These are phyloP conservation scores for Amphimedon queenslandica DNA, from an alignment of 37 sponge, comb jelly and placozoan species.

Conservation along the genomic window DNA sequence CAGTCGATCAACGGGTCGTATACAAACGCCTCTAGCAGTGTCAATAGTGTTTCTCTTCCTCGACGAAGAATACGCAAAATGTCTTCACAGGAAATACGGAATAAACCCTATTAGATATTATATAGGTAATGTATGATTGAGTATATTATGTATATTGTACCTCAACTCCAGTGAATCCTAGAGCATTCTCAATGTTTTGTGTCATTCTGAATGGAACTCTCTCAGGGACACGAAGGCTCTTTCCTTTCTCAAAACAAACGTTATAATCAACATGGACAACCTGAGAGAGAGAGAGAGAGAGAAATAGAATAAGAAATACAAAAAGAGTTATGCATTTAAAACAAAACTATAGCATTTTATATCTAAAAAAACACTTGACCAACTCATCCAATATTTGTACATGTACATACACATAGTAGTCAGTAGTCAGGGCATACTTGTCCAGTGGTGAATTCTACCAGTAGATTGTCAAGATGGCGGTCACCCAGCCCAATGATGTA, in stretches of 20 bases:
- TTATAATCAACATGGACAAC: conserved; percentile 99
- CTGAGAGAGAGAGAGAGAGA: conserved; percentile 3
- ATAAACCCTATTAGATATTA: conserved; percentile 66
- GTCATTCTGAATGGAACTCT: conserved; percentile 97
- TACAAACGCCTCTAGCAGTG: conserved; percentile 94
- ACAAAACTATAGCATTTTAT: neutral
- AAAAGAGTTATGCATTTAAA: neutral
- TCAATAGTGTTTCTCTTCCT: conserved; percentile 87
- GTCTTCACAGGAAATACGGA: conserved; percentile 91
- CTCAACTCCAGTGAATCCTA: conserved; percentile 95
- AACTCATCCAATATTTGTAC: neutral
- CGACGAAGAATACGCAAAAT: conserved; percentile 77
- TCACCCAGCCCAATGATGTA: conserved; percentile 99
- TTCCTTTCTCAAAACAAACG: conserved; percentile 99
- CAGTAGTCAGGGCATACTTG: conserved; percentile 40
- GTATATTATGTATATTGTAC: conserved; percentile 10
- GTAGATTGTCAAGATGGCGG: conserved; percentile 97
- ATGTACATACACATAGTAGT: neutral
- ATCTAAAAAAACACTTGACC: neutral
- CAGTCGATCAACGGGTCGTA: conserved; percentile 97
- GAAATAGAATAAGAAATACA: neutral
- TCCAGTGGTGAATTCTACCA: conserved; percentile 90
- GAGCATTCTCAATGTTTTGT: conserved; percentile 87
- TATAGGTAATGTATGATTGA: neutral
- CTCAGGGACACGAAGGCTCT: conserved; percentile 93